Evolutionary conservation across 2,113 vertebrate genomes (phyloP), one percentile per base, ranked within the genome.

Genomic region (Tretioscincus oriximinensis): DNA sequence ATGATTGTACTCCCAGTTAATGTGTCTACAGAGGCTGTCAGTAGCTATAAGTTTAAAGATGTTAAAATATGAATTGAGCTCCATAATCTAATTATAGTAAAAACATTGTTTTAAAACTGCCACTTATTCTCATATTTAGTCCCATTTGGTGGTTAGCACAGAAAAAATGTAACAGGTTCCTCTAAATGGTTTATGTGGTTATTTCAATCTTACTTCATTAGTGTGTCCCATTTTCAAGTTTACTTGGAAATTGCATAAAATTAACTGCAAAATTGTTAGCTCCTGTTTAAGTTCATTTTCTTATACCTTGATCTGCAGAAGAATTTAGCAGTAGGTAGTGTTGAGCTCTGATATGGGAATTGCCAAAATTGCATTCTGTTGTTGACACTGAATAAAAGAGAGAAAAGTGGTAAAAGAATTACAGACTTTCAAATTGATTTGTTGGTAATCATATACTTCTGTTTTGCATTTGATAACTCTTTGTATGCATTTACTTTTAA

Each of bases 51-150:
- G 29, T 66, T 61, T 49, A 31, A 51, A 61, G 21, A n/a, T 60
- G 31, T 29, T 67, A 24, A 14, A 67, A 61, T 67, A 60, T 29
- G 60, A 74, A 77, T 11, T 41, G 51, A 75, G 9, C 26, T 45
- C 28, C 76, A 45, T 54, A 84, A 66, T 60, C 49, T 49, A 78
- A 67, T 68, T 58, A 73, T 54, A 65, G 6, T 21, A 54, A 73
- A 64, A 51, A 11, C 31, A 47, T 12, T 24, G 29, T 71, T 84
- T 71, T 45, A 80, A 65, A 71, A 9, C n/a, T 80, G 66, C 76
- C 29, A 70, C 21, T 63, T 80, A 41, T n/a, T 49, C 24, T 41
- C 24, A 31, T 41, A 14, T 72, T 65, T 71, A 82, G 72, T 65
- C 28, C 21, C 8, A 47, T 69, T 31, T 29, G 31, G 65, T 54